phyloP scores from a whole-genome alignment of 1,140 invertebrate genomes.

The Sitobion miscanthi region DNA sequence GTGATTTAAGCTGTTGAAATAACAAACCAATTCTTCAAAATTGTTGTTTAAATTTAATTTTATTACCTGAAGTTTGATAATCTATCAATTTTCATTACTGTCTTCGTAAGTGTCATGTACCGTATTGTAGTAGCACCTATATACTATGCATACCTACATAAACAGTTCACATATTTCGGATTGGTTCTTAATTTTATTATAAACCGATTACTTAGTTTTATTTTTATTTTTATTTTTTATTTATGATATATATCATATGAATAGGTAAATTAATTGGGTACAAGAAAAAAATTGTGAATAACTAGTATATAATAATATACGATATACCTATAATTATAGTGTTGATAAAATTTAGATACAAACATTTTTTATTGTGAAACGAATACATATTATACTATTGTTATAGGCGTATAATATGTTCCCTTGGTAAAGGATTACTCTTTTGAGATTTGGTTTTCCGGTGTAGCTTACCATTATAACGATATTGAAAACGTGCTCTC shows the following conservation, averaged over 20 bases:
- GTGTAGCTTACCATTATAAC: not conserved
- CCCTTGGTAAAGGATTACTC: not conserved
- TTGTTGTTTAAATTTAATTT: not conserved
- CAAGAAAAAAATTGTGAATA: not conserved
- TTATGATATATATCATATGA: not conserved
- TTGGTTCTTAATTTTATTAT: not conserved
- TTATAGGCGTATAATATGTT: not conserved
- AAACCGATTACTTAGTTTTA: not conserved
- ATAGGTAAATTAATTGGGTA: not conserved
- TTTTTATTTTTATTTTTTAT: not conserved
- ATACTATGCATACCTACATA: too few species aligned
- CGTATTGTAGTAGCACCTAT: not conserved
- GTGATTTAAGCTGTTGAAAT: not conserved
- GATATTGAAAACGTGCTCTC: slow-evolving; percentile 1
- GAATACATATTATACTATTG: too few species aligned
- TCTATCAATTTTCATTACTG: not conserved
- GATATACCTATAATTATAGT: too few species aligned
- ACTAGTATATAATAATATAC: not conserved
- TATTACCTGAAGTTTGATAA: not conserved
- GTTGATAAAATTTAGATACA: not conserved
- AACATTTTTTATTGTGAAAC: not conserved
- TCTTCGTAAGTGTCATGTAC: not conserved
- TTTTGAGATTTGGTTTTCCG: not conserved
- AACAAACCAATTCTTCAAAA: not conserved
- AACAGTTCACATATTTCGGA: not conserved